Evolutionary conservation across 1,140 invertebrate genomes (phyloP).

Genomic region (Teleopsis dalmanni): DNA sequence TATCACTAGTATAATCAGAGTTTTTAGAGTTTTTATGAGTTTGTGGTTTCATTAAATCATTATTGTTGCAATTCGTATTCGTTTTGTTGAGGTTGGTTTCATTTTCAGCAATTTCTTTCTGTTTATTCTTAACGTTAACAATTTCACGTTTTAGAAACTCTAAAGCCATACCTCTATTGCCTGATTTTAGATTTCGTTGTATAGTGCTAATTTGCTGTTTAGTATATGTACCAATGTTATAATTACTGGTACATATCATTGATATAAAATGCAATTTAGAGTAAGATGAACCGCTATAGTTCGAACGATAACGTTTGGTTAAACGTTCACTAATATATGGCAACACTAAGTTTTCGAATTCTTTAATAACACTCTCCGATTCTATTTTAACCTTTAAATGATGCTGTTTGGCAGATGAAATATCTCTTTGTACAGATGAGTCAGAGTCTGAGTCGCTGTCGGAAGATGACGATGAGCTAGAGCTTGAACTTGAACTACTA

Average conservation of each 20-base stretch:
- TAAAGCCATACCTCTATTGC: constrained; percentile 21
- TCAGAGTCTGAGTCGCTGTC: constrained; percentile 2
- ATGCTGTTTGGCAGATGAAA: constrained; percentile 15
- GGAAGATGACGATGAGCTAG: constrained; percentile 7
- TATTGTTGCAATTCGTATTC: background rate
- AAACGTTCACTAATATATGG: constrained; percentile 22
- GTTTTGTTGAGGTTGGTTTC: background rate
- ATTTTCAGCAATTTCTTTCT: constrained; percentile 18
- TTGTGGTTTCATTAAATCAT: no score
- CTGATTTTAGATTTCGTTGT: constrained; percentile 27
- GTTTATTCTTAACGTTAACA: constrained; percentile 29
- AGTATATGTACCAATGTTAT: constrained; percentile 25
- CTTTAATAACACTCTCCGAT: constrained; percentile 24
- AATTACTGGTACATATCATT: constrained; percentile 30
- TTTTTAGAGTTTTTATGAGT: no score
- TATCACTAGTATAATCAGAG: no score
- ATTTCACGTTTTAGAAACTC: constrained; percentile 30
- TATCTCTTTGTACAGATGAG: constrained; percentile 13
- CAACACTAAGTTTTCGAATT: constrained; percentile 33
- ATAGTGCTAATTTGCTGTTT: constrained; percentile 29
- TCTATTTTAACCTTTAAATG: constrained; percentile 19
- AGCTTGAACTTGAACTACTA: constrained; percentile 5
- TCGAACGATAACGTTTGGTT: constrained; percentile 19
- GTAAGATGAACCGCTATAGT: constrained; percentile 15
- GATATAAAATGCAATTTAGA: constrained; percentile 31